Conservation (phyloP, 2,113 vertebrate genomes). For the Agapornis roseicollis region DNA sequence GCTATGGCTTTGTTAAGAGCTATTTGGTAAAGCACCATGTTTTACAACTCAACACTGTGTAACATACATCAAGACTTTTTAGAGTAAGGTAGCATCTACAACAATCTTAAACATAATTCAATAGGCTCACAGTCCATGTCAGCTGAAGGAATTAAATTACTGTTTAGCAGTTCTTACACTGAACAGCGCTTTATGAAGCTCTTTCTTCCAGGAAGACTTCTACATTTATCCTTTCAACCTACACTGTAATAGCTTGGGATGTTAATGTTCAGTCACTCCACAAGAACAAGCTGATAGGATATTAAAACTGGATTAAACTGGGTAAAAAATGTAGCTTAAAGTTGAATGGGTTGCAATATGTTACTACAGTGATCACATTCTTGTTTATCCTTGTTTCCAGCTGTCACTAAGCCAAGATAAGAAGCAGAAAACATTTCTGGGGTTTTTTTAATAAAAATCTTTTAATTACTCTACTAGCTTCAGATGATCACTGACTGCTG, state of each 20-base stretch:
- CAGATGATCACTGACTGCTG: not conserved
- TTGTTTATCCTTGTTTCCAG: slow-evolving; percentile 4
- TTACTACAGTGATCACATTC: not conserved
- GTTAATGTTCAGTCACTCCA: not conserved
- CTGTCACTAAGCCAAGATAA: slow-evolving; percentile 11
- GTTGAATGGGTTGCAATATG: not conserved
- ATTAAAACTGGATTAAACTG: slow-evolving; percentile 4
- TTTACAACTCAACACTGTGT: not conserved
- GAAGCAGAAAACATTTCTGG: not conserved
- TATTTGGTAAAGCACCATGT: not conserved
- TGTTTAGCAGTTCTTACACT: not conserved
- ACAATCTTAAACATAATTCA: not conserved
- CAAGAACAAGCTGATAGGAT: not conserved
- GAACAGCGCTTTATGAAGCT: not conserved
- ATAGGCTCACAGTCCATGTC: not conserved
- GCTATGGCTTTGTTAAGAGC: not conserved
- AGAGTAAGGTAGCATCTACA: not conserved
- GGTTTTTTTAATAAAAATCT: not conserved
- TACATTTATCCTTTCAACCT: not conserved
- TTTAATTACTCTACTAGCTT: not conserved
- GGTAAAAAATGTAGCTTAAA: not conserved
- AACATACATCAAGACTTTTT: not conserved
- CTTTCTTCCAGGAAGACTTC: not conserved
- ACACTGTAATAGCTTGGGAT: not conserved
- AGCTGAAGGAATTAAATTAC: not conserved